Conservation (phyloP, 1,140 invertebrate species). For the Drosophila nannoptera region DNA sequence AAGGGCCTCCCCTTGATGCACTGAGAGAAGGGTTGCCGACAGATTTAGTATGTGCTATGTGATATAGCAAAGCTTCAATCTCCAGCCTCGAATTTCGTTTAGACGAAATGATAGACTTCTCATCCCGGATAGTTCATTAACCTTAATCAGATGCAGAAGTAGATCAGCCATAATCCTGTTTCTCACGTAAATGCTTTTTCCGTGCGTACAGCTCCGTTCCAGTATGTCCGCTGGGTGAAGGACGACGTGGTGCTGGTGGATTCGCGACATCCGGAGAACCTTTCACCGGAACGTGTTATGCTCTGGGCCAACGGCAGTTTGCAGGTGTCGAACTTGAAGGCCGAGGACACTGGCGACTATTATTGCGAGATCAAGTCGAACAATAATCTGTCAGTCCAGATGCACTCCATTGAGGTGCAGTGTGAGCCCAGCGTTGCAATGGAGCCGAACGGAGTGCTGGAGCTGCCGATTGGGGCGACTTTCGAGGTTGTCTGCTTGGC, state of each 20-base stretch:
- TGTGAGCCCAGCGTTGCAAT: slow-evolving; percentile 84
- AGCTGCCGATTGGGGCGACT: slow-evolving; percentile 85
- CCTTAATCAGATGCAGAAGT: too few relatives aligned
- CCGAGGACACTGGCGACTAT: slow-evolving; percentile 86
- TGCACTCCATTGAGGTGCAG: slow-evolving; percentile 87
- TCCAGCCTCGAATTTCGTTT: too few relatives aligned
- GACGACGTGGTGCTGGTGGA: slow-evolving; percentile 83
- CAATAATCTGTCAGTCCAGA: slow-evolving; percentile 82
- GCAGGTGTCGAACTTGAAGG: slow-evolving; percentile 82
- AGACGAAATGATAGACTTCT: too few relatives aligned
- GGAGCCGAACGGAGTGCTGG: slow-evolving; percentile 85
- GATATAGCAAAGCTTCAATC: too few relatives aligned
- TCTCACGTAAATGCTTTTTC: not conserved
- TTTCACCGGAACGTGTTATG: slow-evolving; percentile 81
- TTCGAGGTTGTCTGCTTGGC: slow-evolving; percentile 85
- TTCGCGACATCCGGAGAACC: slow-evolving; percentile 80
- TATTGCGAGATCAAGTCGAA: slow-evolving; percentile 83
- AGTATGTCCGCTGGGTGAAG: slow-evolving; percentile 82
- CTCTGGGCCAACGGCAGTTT: slow-evolving; percentile 86
- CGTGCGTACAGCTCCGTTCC: slow-evolving; percentile 47
- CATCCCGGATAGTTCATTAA: too few relatives aligned
- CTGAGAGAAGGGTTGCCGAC: too few relatives aligned
- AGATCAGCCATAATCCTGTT: too few relatives aligned
- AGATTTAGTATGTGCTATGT: too few relatives aligned
- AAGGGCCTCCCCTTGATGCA: too few relatives aligned